phyloP scores from a whole-genome alignment of 2,888 invertebrate genomes.

The Drosophila melanocephala region DNA sequence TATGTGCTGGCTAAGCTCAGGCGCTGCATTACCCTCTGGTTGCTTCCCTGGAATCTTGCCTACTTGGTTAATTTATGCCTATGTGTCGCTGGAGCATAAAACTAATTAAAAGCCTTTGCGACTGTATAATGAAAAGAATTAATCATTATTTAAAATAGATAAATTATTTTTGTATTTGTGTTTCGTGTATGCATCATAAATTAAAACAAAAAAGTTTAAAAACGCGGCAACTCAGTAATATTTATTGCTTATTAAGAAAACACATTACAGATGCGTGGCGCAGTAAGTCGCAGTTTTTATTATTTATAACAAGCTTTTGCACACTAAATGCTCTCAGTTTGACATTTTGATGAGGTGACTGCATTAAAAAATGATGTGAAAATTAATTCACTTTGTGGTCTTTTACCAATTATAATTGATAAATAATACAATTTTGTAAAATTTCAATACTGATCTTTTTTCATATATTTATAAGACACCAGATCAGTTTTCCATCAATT shows the following conservation, averaged over 20 bases:
- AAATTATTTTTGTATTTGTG: slow-evolving; percentile 33
- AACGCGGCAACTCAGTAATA: slow-evolving; percentile 32
- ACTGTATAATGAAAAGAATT: slow-evolving; percentile 23
- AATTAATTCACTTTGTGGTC: neutral
- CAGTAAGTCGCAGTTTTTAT: slow-evolving; percentile 23
- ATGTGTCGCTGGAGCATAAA: slow-evolving; percentile 58
- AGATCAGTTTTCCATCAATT: neutral
- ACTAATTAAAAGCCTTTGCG: slow-evolving; percentile 70
- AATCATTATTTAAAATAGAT: slow-evolving; percentile 54
- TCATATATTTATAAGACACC: neutral
- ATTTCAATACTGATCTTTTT: neutral
- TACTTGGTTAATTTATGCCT: slow-evolving; percentile 61
- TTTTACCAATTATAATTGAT: neutral
- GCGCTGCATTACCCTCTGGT: neutral
- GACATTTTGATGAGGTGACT: neutral
- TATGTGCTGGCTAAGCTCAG: slow-evolving; percentile 15
- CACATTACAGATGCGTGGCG: slow-evolving; percentile 6
- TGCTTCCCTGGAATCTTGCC: slow-evolving; percentile 9
- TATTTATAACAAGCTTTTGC: neutral
- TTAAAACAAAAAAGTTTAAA: slow-evolving; percentile 7
- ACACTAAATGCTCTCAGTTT: neutral
- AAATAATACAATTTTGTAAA: neutral
- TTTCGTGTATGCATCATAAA: slow-evolving; percentile 28
- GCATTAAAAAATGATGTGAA: too few relatives aligned
- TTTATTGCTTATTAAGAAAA: slow-evolving; percentile 42